phyloP scores from a whole-genome alignment of 2,113 vertebrate species.

The Dasyurus viverrinus region DNA sequence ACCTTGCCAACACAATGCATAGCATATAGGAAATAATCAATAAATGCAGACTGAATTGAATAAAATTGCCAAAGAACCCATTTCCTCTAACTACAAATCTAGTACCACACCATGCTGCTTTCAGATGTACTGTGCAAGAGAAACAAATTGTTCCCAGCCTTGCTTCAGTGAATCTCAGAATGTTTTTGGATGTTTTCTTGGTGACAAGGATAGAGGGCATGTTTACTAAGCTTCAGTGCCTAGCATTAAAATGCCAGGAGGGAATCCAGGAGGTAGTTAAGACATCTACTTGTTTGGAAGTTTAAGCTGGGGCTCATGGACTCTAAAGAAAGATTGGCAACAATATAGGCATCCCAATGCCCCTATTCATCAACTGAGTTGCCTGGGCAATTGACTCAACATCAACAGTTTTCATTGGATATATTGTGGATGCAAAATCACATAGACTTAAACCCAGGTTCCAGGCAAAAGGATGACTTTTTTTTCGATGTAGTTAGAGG shows the following conservation, averaged over 20 bases:
- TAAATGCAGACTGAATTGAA: background rate
- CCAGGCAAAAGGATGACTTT: constrained; percentile 20
- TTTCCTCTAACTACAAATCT: background rate
- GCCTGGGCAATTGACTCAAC: constrained; percentile 27
- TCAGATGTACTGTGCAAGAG: constrained; percentile 40
- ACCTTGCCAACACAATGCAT: background rate
- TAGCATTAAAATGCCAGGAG: background rate
- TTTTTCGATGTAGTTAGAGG: constrained; percentile 8
- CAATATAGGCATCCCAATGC: background rate
- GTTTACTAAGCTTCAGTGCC: background rate
- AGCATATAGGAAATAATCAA: background rate
- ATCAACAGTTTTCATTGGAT: constrained; percentile 29
- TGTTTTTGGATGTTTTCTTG: constrained; percentile 32
- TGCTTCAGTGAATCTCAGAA: constrained; percentile 16
- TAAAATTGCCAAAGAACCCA: background rate
- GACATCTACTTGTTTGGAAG: constrained; percentile 45
- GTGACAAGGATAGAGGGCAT: constrained; percentile 49
- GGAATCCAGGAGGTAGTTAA: constrained; percentile 23
- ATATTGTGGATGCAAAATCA: constrained; percentile 28
- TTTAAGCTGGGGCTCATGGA: constrained; percentile 13
- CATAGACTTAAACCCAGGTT: background rate
- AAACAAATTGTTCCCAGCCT: constrained; percentile 42
- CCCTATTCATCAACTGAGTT: constrained; percentile 19
- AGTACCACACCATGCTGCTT: background rate
- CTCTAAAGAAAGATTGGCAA: constrained; percentile 29